Conservation (phyloP, 2,888 invertebrate genomes). For the Lasioglossum malachurum region DNA sequence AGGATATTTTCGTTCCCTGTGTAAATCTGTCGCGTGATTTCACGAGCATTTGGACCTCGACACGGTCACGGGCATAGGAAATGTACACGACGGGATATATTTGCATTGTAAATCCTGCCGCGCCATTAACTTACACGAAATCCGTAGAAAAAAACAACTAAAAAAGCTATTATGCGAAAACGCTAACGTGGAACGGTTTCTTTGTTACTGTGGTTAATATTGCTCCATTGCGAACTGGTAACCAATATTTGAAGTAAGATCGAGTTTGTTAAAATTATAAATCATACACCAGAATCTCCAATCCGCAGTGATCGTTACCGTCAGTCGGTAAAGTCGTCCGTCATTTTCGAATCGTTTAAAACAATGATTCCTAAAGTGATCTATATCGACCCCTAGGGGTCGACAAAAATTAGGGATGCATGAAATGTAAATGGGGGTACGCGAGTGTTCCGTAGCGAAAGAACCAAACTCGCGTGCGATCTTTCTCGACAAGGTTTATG, state of each 20-base stretch:
- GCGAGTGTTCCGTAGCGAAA: too few relatives aligned
- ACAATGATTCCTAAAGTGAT: too few relatives aligned
- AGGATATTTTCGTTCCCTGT: background rate
- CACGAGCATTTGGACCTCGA: background rate
- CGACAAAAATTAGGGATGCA: too few relatives aligned
- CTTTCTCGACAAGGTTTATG: too few relatives aligned
- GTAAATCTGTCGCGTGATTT: background rate
- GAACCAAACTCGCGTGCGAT: too few relatives aligned
- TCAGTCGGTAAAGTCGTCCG: background rate
- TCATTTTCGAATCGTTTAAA: background rate
- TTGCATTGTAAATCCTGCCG: slow-evolving; percentile 35
- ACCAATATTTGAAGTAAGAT: background rate
- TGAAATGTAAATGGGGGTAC: too few relatives aligned
- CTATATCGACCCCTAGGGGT: too few relatives aligned
- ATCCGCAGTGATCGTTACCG: background rate
- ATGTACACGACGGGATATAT: background rate
- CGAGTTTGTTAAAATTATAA: background rate
- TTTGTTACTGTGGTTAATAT: background rate
- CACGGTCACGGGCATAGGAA: background rate
- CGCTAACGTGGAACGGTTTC: background rate
- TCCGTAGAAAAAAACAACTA: background rate
- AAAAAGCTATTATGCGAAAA: background rate
- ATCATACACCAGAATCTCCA: background rate
- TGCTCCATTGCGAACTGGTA: background rate
- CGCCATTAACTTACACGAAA: background rate